phyloP scores from a whole-genome alignment of 2,888 invertebrate genomes.

The Entomobrya proxima region DNA sequence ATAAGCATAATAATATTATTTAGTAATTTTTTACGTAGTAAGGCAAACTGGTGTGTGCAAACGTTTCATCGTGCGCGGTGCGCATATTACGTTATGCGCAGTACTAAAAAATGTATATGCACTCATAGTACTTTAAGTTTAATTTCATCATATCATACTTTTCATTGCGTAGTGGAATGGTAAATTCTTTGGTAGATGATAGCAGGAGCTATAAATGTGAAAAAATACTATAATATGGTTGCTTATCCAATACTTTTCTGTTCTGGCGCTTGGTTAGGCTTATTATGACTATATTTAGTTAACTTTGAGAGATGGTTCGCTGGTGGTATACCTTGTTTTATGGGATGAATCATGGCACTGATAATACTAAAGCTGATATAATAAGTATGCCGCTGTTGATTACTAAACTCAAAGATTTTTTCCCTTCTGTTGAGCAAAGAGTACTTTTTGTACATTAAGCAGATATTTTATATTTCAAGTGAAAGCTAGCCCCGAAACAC shows the following conservation, averaged over 20 bases:
- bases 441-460: background rate
- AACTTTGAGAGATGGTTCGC: background rate
- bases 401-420: background rate
- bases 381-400: too few relatives aligned
- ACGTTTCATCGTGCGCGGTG: too few relatives aligned
- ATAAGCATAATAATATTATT: background rate
- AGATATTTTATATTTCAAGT: background rate
- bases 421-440: background rate
- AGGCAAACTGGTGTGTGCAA: background rate
- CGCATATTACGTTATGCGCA: too few relatives aligned
- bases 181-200: too few relatives aligned
- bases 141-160: too few relatives aligned
- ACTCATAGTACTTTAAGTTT: too few relatives aligned
- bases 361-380: too few relatives aligned
- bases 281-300: background rate
- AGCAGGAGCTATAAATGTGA: too few relatives aligned
- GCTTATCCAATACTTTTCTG: background rate
- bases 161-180: too few relatives aligned
- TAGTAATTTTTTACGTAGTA: background rate
- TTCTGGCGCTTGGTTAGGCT: background rate
- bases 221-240: background rate
- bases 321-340: too few relatives aligned
- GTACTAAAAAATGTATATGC: too few relatives aligned
- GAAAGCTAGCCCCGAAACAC: constrained; percentile 21
- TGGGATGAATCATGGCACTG: too few relatives aligned